Base-by-base conservation (phyloP, 2,797 vertebrate genomes). In the Onychomys torridus region DNA sequence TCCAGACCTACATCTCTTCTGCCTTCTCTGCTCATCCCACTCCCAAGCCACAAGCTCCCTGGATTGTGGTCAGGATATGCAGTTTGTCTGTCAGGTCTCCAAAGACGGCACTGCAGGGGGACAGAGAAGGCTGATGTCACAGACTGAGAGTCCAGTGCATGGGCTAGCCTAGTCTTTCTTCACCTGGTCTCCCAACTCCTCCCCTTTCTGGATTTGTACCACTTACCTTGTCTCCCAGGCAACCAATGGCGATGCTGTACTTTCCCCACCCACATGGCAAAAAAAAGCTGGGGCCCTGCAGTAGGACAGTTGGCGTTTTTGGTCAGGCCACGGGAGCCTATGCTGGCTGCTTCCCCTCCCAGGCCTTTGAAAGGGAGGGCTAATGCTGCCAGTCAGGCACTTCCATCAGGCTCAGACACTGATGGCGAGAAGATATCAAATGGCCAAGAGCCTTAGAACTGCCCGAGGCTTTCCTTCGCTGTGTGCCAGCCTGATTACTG, bases 181-280 rank as follows among this genome's bases (percentile, higher is more conserved):
- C 63, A 73, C 55, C n/a, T 49, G 82, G 46, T 75, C 63, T 94
- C 90, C 94, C 49, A 29, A n/a, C 69, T 85, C 82, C 90, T 94
- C 91, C 78, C 82, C 55, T 84, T 91, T 90, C 77, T 88, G 92
- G 61, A 75, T 59, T 85, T 79, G 46, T 46, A 52, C 55, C 37
- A 77, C 83, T 94, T 89, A 40, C 37, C 90, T 93, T 52, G 76
- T 97, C 95, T 95, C 96, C 82, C 61, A 90, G 94, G 95, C 91
- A 97, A 96, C 79, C 46, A 46, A 65, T 52, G 49, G 69, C 5
- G 82, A 81, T 67, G 90, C 67, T 83, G 59, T 67, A 29, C 65
- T 93, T 77, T 78, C 40, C 92, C 75, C 61, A 40, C 78, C 91
- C 46, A 81, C 88, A n/a, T 32, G 34, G 61, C 83, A 79, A 81